Evolutionary conservation across 1,140 invertebrate genomes (phyloP), one percentile per base, ranked within the genome.

Genomic region (Cyrtorhinus lividipennis): DNA sequence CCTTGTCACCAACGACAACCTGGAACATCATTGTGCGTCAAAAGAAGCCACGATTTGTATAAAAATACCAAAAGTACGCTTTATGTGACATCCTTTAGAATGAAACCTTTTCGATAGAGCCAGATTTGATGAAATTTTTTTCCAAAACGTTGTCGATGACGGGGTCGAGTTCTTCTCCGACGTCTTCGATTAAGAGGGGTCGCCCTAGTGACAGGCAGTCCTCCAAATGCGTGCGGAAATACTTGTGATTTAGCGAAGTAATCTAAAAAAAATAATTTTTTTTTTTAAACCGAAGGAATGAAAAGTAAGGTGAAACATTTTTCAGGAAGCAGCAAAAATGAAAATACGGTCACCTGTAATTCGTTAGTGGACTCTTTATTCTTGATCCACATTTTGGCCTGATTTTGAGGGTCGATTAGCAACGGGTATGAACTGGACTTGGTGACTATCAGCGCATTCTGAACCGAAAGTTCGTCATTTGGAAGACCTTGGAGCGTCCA

Each of bases 311-410:
- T n/a, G n/a, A n/a, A n/a, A n/a, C n/a, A n/a, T n/a, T n/a, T n/a
- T n/a, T n/a, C n/a, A n/a, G n/a, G n/a, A n/a, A n/a, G n/a, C n/a
- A n/a, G n/a, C n/a, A n/a, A n/a, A n/a, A n/a, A n/a, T n/a, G n/a
- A n/a, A n/a, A n/a, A n/a, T n/a, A n/a, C n/a, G n/a, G 38, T 67
- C 70, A 81, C 79, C 72, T 94, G 90, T 12, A 98, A 73, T 70
- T 95, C 92, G 73, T 95, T 95, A 5, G 81, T 74, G 23, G 80
- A 78, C 76, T 98, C 94, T 73, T 92, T 92, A 67, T 92, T 93
- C 74, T 95, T 96, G 30, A 98, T 93, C 95, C 95, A 98, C 76
- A 90, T 88, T 76, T 96, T 97, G 5, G 94, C 95, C 77, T 97
- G 95, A 69, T 85, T 92, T 76, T 98, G 95, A 2, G 95, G 95